Evolutionary conservation across 1,140 invertebrate species (phyloP).

Genomic region (Caenorhabditis elegans): WBcel235 BX284603.4:6808501-6809000

Average conservation of each 20-base stretch:
- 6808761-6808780: background rate
- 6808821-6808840: background rate
- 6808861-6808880: too few relatives aligned
- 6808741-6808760: conserved; percentile 24
- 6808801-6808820: background rate
- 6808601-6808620: background rate
- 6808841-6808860: too few relatives aligned
- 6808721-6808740: background rate
- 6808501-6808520: background rate
- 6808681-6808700: conserved; percentile 6
- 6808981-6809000: too few relatives aligned
- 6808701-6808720: background rate
- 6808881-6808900: too few relatives aligned
- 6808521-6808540: too few relatives aligned
- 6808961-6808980: too few relatives aligned
- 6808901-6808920: too few relatives aligned
- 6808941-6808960: too few relatives aligned
- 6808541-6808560: background rate
- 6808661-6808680: conserved; percentile 9
- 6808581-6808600: background rate
- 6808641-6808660: background rate
- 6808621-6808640: conserved; percentile 22
- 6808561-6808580: background rate
- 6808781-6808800: too few relatives aligned
- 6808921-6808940: too few relatives aligned